phyloP scores from a whole-genome alignment of 2,888 invertebrate species.

The Slavum lentiscoides region DNA sequence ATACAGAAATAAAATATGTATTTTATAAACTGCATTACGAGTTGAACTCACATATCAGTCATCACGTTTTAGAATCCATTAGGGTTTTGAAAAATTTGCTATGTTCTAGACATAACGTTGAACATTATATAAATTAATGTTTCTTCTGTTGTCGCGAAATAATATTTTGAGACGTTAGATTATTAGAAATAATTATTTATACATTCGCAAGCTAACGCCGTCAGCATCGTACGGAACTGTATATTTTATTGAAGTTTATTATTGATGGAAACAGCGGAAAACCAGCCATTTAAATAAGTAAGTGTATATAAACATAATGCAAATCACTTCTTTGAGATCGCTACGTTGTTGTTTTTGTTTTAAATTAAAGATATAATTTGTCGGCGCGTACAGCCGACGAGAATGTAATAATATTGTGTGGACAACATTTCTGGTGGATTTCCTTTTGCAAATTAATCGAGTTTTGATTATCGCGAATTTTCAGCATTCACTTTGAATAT shows the following conservation, averaged over 20 bases:
- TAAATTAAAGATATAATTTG: slow-evolving; percentile 32
- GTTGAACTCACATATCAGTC: too few relatives aligned
- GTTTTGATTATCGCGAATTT: slow-evolving; percentile 45
- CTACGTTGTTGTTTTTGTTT: slow-evolving; percentile 42
- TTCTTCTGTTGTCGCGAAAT: too few relatives aligned
- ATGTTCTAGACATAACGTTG: too few relatives aligned
- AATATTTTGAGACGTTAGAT: too few relatives aligned
- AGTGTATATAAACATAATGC: slow-evolving; percentile 9
- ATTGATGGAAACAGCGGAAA: background rate
- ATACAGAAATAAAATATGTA: too few relatives aligned
- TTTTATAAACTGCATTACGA: too few relatives aligned
- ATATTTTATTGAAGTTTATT: background rate
- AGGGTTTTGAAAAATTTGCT: too few relatives aligned
- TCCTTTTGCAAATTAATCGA: slow-evolving; percentile 43
- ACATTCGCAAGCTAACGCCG: background rate
- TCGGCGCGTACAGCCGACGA: background rate
- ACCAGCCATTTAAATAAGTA: background rate
- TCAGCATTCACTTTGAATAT: slow-evolving; percentile 40
- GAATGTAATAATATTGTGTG: slow-evolving; percentile 16
- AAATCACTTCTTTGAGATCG: slow-evolving; percentile 17
- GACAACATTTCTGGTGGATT: slow-evolving; percentile 18
- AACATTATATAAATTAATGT: too few relatives aligned
- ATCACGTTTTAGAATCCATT: too few relatives aligned
- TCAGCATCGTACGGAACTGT: background rate
- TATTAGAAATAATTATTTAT: too few relatives aligned